Percentiles rank a stretch among this genome's conserved stretches.
These are phyloP conservation scores for Anticlea derivata DNA, from an alignment of 2,888 invertebrate species.

Conservation along the genomic window DNA sequence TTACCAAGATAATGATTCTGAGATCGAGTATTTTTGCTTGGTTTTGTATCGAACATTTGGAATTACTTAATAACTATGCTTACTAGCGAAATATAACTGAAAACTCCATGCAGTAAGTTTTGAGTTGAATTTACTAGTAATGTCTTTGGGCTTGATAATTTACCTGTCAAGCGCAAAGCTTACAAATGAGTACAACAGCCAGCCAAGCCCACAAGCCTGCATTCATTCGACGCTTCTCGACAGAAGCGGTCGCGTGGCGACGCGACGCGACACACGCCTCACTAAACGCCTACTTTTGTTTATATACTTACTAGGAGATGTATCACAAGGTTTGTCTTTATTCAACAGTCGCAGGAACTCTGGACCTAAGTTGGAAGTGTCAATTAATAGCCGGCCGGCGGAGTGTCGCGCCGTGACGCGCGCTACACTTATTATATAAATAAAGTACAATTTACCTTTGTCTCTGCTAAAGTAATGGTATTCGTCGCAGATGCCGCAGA, in stretches of 20 bases:
- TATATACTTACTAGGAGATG: not conserved
- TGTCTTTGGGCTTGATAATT: constrained; percentile 35
- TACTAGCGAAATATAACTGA: constrained; percentile 7
- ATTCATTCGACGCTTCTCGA: not conserved
- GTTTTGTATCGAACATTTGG: constrained; percentile 1
- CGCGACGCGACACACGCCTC: constrained; percentile 9
- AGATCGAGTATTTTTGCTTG: not conserved
- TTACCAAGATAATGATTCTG: constrained; percentile 1
- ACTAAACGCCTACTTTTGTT: not conserved
- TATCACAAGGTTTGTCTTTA: not conserved
- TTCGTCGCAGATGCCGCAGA: constrained; percentile 25
- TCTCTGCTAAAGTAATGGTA: constrained; percentile 50
- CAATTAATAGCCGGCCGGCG: constrained; percentile 23
- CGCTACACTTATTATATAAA: too few relatives aligned
- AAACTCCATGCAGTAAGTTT: not conserved
- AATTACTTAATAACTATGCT: too few relatives aligned
- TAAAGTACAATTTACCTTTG: constrained; percentile 70
- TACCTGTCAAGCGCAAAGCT: constrained; percentile 22
- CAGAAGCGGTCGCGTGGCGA: too few relatives aligned
- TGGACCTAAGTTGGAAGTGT: constrained; percentile 15
- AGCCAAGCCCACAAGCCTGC: constrained; percentile 15
- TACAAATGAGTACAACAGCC: not conserved
- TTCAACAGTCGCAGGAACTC: not conserved
- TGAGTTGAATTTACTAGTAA: constrained; percentile 6
- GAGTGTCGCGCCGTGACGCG: constrained; percentile 37